phyloP scores from a whole-genome alignment of 2,113 vertebrate genomes.

The Microtus montanus region DNA sequence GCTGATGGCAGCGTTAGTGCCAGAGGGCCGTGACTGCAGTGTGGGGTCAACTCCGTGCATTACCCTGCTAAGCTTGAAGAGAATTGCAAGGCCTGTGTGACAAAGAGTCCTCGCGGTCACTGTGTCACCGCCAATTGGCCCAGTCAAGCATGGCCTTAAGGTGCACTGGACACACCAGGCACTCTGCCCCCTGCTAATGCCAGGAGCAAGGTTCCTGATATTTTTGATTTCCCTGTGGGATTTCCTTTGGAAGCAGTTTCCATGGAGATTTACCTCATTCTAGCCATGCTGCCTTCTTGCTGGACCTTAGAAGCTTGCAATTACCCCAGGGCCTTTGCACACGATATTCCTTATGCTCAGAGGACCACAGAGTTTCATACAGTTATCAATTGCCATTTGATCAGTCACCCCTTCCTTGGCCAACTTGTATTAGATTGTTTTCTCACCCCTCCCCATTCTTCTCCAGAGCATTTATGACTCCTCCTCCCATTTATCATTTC shows the following conservation, averaged over 20 bases:
- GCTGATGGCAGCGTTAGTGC: background rate
- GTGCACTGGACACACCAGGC: background rate
- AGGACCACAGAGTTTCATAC: background rate
- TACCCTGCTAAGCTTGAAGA: background rate
- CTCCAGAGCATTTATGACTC: background rate
- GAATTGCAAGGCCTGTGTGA: background rate
- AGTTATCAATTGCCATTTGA: background rate
- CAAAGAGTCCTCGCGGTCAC: background rate
- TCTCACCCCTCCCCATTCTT: background rate
- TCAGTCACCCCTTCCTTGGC: background rate
- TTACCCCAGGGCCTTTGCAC: constrained; percentile 29
- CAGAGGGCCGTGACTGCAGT: background rate
- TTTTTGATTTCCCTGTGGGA: background rate
- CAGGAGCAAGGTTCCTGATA: background rate
- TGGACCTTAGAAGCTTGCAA: background rate
- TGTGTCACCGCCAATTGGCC: background rate
- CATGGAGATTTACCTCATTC: background rate
- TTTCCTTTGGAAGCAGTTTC: background rate
- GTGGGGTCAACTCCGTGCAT: background rate
- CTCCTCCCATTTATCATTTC: background rate
- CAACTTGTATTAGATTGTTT: background rate
- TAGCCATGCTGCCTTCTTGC: background rate
- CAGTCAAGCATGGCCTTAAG: background rate
- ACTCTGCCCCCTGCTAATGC: background rate
- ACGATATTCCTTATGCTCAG: background rate